Base-by-base conservation (phyloP, 2,113 vertebrate species). In the Clarias macrocephalus region DNA sequence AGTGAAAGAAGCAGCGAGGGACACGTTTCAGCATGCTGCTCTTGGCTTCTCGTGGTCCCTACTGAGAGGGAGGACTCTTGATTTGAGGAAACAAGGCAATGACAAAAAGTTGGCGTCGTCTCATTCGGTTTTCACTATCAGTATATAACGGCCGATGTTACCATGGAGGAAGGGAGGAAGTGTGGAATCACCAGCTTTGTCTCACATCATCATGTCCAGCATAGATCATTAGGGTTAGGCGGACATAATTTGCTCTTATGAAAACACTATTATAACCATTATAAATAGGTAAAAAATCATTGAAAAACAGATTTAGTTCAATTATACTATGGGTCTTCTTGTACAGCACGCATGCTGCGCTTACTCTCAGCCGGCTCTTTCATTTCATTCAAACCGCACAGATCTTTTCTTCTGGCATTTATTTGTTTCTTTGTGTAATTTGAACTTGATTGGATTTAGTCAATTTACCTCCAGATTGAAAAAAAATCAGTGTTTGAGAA, bases 1-100 rank as follows among this genome's bases (percentile, higher is more conserved):
- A 60, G 80, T 79, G 42, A 65, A 85, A 83, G 84, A 82, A 77
- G 83, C 86, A 80, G 80, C 75, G 83, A 85, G 81, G 84, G 77
- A 87, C 60, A 37, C 63, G 81, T 85, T 85, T 80, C 87, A 52
- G 66, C 80, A 86, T 81, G 66, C 83, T 68, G 57, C 84, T 66
- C 63, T 66, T 83, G 86, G 73, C 80, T 84, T 82, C 68, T 33
- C 3, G 48, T 66, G 52, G 66, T 79, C 66, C 76, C 85, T 75
- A 76, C 56, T 60, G 88, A 75, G 85, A 80, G 68, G 77, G 85
- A 84, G 60, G 72, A 80, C 88, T 77, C 59, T 60, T 76, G 84
- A 80, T 80, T 72, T 84, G 75, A 48, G 54, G 77, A 82, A 65
- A 83, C 80, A 76, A 66, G 76, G 77, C 57, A 56, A 42, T 56